phyloP scores from a whole-genome alignment of 2,797 vertebrate genomes.

The Orestias chungarensis region DNA sequence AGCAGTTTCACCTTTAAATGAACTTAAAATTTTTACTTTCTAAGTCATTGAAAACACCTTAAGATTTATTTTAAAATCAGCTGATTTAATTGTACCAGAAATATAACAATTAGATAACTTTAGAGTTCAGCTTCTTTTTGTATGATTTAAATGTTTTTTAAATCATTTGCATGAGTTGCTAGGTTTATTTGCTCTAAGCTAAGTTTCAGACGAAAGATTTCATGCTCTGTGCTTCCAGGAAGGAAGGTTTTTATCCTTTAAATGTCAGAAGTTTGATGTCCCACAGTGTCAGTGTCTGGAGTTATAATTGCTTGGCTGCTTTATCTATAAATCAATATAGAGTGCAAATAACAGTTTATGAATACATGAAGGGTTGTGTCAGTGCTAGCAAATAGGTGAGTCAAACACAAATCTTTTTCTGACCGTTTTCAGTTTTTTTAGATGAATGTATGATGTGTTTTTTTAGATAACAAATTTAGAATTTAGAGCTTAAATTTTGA shows the following conservation, averaged over 20 bases:
- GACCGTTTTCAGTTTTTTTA: not conserved
- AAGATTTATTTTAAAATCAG: not conserved
- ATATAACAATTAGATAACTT: not conserved
- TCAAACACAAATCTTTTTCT: not conserved
- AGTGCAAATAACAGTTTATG: not conserved
- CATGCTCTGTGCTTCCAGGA: not conserved
- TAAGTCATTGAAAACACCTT: not conserved
- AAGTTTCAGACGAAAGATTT: not conserved
- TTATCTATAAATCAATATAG: conserved; percentile 3
- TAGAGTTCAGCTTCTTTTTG: not conserved
- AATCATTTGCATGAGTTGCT: not conserved
- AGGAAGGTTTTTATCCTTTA: not conserved
- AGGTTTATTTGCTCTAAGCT: not conserved
- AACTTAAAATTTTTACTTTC: not conserved
- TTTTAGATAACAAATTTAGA: not conserved
- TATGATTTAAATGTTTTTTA: not conserved
- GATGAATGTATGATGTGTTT: no score
- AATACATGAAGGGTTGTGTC: not conserved
- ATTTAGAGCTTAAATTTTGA: not conserved
- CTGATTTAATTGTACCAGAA: not conserved
- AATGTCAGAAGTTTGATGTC: conserved; percentile 10
- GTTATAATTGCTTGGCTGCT: conserved; percentile 4
- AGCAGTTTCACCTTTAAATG: not conserved
- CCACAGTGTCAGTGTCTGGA: not conserved
- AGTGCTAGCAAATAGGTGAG: not conserved